These are phyloP conservation scores for Aplysina aerophoba DNA, from an alignment of 37 sponge, comb jelly and placozoan genomes.

Conservation along the genomic window DNA sequence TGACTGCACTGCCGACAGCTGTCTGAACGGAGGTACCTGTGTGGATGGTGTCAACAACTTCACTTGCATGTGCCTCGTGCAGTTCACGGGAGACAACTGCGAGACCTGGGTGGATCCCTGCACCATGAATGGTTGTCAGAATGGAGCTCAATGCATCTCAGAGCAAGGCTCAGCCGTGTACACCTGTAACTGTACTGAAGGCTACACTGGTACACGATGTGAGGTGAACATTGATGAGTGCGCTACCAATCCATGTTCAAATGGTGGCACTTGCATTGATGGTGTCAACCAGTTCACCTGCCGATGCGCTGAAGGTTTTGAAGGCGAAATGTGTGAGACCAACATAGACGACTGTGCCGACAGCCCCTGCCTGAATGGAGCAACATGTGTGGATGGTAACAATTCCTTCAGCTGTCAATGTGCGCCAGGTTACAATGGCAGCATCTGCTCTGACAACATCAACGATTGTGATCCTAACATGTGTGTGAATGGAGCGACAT, in stretches of 20 bases:
- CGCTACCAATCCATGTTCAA: conserved; percentile 19
- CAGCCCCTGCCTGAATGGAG: conserved; percentile 33
- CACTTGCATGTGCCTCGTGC: conserved; percentile 11
- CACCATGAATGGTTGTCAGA: conserved; percentile 37
- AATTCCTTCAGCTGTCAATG: conserved; percentile 27
- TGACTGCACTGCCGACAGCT: conserved; percentile 32
- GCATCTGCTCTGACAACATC: conserved; percentile 15
- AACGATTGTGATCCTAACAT: conserved; percentile 21
- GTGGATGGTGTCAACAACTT: not conserved
- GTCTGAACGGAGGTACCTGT: conserved; percentile 33
- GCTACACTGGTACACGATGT: conserved; percentile 41
- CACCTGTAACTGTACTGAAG: conserved; percentile 40
- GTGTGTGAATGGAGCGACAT: conserved; percentile 28
- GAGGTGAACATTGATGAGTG: conserved; percentile 55
- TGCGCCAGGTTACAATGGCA: conserved; percentile 31
- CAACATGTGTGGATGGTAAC: conserved; percentile 13
- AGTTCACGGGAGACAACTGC: conserved; percentile 35
- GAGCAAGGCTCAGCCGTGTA: conserved; percentile 20
- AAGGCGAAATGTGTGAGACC: conserved; percentile 18
- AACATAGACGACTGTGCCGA: conserved; percentile 41
- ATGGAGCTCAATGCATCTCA: conserved; percentile 40
- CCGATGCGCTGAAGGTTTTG: conserved; percentile 22
- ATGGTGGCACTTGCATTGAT: conserved; percentile 40
- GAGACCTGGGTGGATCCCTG: conserved; percentile 40
- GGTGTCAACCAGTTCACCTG: conserved; percentile 32